Evolutionary conservation across 2,113 vertebrate species (phyloP).

Genomic region (Promerops cafer): DNA sequence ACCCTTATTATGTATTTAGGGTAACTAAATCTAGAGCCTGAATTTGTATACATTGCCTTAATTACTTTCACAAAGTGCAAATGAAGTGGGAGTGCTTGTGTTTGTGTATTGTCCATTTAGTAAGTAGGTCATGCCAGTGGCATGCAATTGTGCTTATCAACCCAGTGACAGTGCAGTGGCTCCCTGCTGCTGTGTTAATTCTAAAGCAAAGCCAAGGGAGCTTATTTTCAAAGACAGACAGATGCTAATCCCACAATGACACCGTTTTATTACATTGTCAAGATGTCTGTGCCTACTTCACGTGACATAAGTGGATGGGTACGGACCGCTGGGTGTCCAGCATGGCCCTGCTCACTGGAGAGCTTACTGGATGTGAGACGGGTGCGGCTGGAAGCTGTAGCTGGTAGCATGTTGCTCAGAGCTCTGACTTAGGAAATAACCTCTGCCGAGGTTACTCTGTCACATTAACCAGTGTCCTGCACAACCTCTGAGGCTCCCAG

Average conservation of each 20-base stretch:
- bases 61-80: neutral
- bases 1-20: neutral
- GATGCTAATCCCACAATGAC: neutral
- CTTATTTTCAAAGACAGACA: neutral
- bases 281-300: neutral
- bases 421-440: neutral
- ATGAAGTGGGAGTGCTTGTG: neutral
- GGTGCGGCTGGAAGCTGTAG: neutral
- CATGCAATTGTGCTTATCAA: neutral
- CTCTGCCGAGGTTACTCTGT: neutral
- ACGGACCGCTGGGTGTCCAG: rapidly evolving
- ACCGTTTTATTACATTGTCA: neutral
- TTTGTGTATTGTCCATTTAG: neutral
- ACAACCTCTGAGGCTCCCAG: neutral
- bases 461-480: neutral
- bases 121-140: neutral
- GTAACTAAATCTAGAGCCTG: neutral
- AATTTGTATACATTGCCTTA: neutral
- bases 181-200: neutral
- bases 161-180: neutral
- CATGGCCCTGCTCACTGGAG: neutral
- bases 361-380: neutral
- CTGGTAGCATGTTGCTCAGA: neutral
- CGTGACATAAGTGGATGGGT: rapidly evolving
- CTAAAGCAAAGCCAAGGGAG: neutral